Evolutionary conservation across 1,140 invertebrate species (phyloP).

Genomic region (Sitophilus oryzae): DNA sequence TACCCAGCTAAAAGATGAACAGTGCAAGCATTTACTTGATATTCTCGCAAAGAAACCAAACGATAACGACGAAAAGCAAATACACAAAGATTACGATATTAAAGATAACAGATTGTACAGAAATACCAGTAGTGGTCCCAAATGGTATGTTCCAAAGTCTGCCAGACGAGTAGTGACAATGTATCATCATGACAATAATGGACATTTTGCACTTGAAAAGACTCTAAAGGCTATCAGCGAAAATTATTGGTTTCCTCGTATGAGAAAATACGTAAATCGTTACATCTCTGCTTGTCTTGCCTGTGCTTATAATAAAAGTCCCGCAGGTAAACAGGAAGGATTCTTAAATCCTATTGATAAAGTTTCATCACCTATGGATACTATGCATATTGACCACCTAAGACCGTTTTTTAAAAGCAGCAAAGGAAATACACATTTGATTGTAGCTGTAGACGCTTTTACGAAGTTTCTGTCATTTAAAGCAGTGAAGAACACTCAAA

Average conservation of each 20-base stretch:
- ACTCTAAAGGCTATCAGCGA: neutral
- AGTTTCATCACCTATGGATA: slow-evolving; percentile 19
- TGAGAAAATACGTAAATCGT: neutral
- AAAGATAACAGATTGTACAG: neutral
- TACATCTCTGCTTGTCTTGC: neutral
- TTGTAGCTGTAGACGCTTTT: too few relatives aligned
- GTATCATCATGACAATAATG: neutral
- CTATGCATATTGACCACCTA: slow-evolving; percentile 28
- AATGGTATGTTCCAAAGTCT: neutral
- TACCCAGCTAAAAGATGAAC: too few relatives aligned
- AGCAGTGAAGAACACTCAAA: too few relatives aligned
- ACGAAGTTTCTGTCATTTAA: too few relatives aligned
- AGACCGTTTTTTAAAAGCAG: slow-evolving; percentile 27
- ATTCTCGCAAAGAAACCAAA: too few relatives aligned
- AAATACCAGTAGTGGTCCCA: neutral
- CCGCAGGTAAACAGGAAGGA: neutral
- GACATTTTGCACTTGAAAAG: neutral
- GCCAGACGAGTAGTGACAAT: neutral
- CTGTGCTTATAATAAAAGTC: neutral
- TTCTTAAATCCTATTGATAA: slow-evolving; percentile 6
- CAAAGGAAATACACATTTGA: too few relatives aligned
- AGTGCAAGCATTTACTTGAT: too few relatives aligned
- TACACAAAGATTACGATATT: neutral
- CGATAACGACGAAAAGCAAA: too few relatives aligned
- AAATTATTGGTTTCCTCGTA: neutral